Base-by-base conservation (phyloP, 1,140 invertebrate genomes). In the Drosophila nigrodunni region DNA sequence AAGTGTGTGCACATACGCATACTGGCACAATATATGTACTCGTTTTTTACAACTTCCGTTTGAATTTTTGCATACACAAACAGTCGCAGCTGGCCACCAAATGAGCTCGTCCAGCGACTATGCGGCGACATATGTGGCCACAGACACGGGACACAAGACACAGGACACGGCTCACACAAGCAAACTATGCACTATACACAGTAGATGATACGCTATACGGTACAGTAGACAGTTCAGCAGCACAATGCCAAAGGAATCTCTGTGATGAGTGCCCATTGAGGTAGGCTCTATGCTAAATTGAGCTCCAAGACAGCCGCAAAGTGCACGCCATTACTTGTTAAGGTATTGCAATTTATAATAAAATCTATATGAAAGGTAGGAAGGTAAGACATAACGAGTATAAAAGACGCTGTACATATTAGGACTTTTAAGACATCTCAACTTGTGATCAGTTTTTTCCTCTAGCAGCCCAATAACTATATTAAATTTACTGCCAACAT, bases 51-150 rank as follows among this genome's bases (percentile, higher is more conserved):
- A 89, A 89, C 77, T 85, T 83, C 80, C 83, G 83, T 77, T 73
- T 70, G 54, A 41, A 73, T 78, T 86, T 82, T 81, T 79, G 55
- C 76, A 64, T 66, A 72, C 60, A 60, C 54, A 8, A 8, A 62
- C 66, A 44, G 43, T 50, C 71, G 54, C 82, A 80, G 70, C 64
- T 80, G 68, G 52, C 67, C 79, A 67, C 66, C 81, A 83, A 83
- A 85, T 86, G 77, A 80, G 73, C 78, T 74, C 57, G 69, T 62
- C 81, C 66, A 77, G 71, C 80, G 82, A 78, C 82, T 87, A 78
- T 86, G 82, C 67, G 82, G 82, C 83, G 83, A 82, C 83, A 88
- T 77, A 74, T 87, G 83, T 87, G 83, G 83, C 83, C 83, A 87
- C 83, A 86, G 78, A 73, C 73, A 68, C 59, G 62, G 68, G 74